Conservation (phyloP, 2,888 invertebrate genomes). For the Trichopria drosophilae region DNA sequence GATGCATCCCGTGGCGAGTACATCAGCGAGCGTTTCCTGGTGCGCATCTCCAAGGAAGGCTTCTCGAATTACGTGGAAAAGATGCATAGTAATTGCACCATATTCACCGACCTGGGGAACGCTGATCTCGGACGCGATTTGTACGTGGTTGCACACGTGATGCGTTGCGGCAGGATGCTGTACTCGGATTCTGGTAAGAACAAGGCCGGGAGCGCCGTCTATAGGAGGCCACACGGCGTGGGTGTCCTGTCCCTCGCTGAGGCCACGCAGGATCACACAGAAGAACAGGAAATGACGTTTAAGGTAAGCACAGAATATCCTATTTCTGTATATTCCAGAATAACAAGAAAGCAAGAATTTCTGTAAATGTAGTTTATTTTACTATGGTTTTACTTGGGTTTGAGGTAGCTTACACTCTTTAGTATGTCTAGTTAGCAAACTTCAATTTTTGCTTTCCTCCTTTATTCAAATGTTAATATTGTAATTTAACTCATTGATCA, state of each 20-base stretch:
- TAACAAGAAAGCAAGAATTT: too few relatives aligned
- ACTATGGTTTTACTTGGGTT: conserved; percentile 1
- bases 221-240: conserved; percentile 82
- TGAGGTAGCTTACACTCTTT: too few relatives aligned
- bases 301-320: conserved; percentile 63
- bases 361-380: neutral
- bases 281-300: conserved; percentile 79
- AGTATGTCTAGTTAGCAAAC: too few relatives aligned
- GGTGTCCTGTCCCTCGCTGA: conserved; percentile 79
- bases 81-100: conserved; percentile 83
- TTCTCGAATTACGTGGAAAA: conserved; percentile 88
- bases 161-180: conserved; percentile 85
- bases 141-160: conserved; percentile 86
- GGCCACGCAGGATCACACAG: conserved; percentile 65
- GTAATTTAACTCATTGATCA: too few relatives aligned
- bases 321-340: too few relatives aligned
- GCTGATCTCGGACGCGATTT: conserved; percentile 83
- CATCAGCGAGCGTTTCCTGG: conserved; percentile 86
- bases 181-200: conserved; percentile 63
- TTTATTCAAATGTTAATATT: too few relatives aligned
- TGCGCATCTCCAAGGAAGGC: conserved; percentile 85
- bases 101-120: conserved; percentile 83
- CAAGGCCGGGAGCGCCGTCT: conserved; percentile 60
- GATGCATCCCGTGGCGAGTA: conserved; percentile 78
- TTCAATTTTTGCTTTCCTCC: too few relatives aligned